Evolutionary conservation across 2,888 invertebrate genomes (phyloP).

Genomic region (Leucophora obtusa): DNA sequence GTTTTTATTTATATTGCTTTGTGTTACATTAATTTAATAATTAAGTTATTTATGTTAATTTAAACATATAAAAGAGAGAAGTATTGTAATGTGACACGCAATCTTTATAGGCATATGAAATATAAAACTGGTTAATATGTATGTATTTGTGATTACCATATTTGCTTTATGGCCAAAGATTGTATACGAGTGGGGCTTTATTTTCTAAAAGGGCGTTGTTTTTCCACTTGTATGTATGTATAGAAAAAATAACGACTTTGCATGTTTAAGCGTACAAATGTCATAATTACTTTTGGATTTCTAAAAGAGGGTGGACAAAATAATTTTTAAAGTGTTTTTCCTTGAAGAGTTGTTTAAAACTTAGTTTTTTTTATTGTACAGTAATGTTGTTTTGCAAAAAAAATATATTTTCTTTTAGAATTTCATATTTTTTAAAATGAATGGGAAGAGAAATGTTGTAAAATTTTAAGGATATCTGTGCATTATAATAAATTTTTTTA

Average conservation of each 20-base stretch:
- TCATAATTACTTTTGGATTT: background rate
- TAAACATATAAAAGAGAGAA: slow-evolving; percentile 28
- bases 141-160: background rate
- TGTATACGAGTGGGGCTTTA: background rate
- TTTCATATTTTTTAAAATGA: too few species aligned
- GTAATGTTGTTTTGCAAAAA: too few species aligned
- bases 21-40: slow-evolving; percentile 53
- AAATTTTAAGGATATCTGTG: too few species aligned
- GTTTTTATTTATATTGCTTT: background rate
- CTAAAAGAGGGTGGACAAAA: too few species aligned
- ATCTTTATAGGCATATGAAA: slow-evolving; percentile 10
- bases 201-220: slow-evolving; percentile 27
- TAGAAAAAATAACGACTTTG: background rate
- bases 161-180: slow-evolving; percentile 11
- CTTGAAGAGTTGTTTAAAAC: too few species aligned
- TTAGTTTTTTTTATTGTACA: too few species aligned
- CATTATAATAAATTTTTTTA: too few species aligned
- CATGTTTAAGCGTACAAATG: background rate
- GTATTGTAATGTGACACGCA: slow-evolving; percentile 50
- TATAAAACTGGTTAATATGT: background rate
- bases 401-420: too few species aligned
- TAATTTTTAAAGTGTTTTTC: too few species aligned
- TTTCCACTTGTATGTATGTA: background rate
- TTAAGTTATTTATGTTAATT: slow-evolving; percentile 58
- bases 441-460: too few species aligned